Evolutionary conservation across 2,113 vertebrate genomes (phyloP).

Genomic region (Crotalus helleri): DNA sequence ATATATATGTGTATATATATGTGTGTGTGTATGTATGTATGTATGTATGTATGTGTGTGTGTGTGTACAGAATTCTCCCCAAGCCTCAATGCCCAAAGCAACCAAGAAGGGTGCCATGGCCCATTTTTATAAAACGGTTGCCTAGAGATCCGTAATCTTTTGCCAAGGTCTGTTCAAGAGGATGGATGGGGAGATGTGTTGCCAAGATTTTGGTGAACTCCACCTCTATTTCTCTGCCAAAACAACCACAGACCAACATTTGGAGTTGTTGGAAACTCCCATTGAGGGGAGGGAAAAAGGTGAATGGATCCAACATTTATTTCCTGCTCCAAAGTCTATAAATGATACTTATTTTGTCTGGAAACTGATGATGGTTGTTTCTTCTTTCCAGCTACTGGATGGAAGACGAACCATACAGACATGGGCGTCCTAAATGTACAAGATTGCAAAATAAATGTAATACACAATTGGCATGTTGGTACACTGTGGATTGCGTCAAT

Average conservation of each 20-base stretch:
- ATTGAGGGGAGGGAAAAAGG: not conserved
- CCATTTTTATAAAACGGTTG: too few species aligned
- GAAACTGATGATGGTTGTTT: not conserved
- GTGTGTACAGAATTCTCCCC: too few species aligned
- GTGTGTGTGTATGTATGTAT: too few species aligned
- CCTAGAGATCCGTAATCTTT: not conserved
- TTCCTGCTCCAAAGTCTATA: not conserved
- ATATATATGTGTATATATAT: too few species aligned
- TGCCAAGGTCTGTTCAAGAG: not conserved
- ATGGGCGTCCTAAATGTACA: not conserved
- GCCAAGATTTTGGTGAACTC: not conserved
- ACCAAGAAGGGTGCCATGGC: too few species aligned
- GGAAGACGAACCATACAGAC: too few species aligned
- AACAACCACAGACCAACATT: not conserved
- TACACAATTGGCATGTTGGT: not conserved
- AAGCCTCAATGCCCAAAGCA: too few species aligned
- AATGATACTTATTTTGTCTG: not conserved
- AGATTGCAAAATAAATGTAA: rapidly evolving
- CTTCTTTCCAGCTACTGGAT: not conserved
- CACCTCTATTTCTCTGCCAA: not conserved
- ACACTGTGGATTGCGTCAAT: too few species aligned
- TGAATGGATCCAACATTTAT: not conserved
- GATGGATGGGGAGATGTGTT: not conserved
- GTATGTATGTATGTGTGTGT: too few species aligned
- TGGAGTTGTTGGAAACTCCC: not conserved